These are phyloP conservation scores for Polyommatus iphigenia DNA, from an alignment of 2,888 invertebrate genomes.

Conservation along the genomic window DNA sequence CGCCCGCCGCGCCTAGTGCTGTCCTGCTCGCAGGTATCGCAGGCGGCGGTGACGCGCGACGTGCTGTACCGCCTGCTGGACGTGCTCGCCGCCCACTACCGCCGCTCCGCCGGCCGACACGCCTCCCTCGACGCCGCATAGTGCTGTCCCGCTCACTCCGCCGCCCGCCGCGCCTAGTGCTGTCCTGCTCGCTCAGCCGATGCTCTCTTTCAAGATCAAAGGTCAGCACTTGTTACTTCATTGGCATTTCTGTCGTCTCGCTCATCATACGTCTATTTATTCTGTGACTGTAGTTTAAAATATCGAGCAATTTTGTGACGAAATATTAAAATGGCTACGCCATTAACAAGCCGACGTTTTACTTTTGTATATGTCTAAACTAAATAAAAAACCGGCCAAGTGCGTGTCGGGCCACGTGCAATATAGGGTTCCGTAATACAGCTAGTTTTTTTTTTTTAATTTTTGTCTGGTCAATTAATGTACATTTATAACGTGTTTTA, in stretches of 20 bases:
- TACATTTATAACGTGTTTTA: no score
- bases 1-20: conserved; percentile 49
- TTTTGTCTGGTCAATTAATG: no score
- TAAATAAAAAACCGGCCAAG: no score
- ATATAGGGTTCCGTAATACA: no score
- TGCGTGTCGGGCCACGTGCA: no score
- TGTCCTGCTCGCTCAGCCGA: background rate
- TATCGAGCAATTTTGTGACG: background rate
- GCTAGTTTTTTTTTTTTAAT: no score
- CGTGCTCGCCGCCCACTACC: conserved; percentile 57
- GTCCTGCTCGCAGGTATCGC: no score
- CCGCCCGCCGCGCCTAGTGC: conserved; percentile 49
- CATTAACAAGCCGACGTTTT: background rate
- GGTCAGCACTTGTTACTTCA: background rate
- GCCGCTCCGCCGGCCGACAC: conserved; percentile 56
- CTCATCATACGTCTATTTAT: background rate
- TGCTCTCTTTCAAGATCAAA: background rate
- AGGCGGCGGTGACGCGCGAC: conserved; percentile 56
- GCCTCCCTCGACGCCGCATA: conserved; percentile 60
- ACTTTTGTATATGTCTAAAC: background rate
- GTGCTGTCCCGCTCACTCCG: conserved; percentile 18
- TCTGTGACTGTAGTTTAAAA: background rate
- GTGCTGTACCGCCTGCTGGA: conserved; percentile 58
- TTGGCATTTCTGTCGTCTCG: background rate
- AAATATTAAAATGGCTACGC: background rate